Conservation (phyloP, 2,888 invertebrate species). For the Nephrotoma appendiculata region DNA sequence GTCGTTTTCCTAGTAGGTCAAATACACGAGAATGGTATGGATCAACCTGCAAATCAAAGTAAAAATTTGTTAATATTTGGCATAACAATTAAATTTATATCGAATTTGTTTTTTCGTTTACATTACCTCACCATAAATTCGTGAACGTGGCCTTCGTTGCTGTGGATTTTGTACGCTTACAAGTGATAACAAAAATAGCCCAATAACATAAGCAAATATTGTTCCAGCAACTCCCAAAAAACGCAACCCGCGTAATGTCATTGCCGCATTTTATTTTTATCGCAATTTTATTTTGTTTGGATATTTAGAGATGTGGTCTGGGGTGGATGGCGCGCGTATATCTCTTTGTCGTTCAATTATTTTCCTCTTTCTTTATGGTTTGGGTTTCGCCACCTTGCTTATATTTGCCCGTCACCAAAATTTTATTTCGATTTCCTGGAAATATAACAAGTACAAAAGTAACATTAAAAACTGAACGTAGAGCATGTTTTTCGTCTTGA, state of each 20-base stretch:
- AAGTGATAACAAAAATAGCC: slow-evolving; percentile 30
- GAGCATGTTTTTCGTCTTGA: too few relatives aligned
- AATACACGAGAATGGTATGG: slow-evolving; percentile 23
- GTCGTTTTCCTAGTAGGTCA: slow-evolving; percentile 24
- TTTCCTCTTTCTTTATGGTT: neutral
- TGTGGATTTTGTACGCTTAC: slow-evolving; percentile 30
- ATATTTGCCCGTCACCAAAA: neutral
- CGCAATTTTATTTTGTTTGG: neutral
- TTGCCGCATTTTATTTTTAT: slow-evolving; percentile 12
- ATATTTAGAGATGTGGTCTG: neutral
- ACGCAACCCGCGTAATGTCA: slow-evolving; percentile 33
- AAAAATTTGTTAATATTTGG: neutral
- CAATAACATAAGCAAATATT: slow-evolving; percentile 31
- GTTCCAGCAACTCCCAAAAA: slow-evolving; percentile 31
- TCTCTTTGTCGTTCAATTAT: neutral
- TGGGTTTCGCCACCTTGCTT: neutral
- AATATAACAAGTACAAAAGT: neutral
- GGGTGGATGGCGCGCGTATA: neutral
- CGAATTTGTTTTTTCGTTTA: neutral
- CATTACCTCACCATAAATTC: slow-evolving; percentile 27
- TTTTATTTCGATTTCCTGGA: neutral
- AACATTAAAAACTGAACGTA: neutral
- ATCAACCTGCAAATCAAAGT: slow-evolving; percentile 8
- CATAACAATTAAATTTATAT: neutral
- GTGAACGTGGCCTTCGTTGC: slow-evolving; percentile 24